Evolutionary conservation across 1,140 invertebrate genomes (phyloP), one percentile per base, ranked within the genome.

Genomic region (Panulirus ornatus): DNA sequence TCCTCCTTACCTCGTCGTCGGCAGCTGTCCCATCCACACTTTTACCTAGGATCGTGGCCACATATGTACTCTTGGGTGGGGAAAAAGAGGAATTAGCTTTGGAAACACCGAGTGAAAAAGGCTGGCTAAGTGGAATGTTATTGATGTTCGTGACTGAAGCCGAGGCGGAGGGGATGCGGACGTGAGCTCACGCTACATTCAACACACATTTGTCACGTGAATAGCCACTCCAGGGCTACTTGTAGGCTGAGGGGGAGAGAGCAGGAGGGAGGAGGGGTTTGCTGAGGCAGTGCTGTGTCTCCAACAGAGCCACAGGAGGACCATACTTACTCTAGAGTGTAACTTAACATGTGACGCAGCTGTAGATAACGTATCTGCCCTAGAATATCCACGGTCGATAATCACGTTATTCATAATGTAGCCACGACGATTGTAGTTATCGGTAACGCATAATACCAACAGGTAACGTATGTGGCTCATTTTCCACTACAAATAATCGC

Each of bases 181-280:
- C 54, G 1, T 22, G 5, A 14, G 14, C 54, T 78, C 75, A 78
- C 75, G 19, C 44, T 78, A 42, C 75, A 78, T 27, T 78, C 22
- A 40, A 22, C 11, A 1, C 38, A 78, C 75, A 78, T 40, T 75
- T 42, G 38, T 78, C 75, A 34, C 75, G 38, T 78, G 75, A 78
- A 78, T n/a, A 44, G 71, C 16, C 16, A 34, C 66, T 71, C 34
- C 16, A 40, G 34, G 34, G 36, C 11, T 75, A 75, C 71, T 38
- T 38, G 34, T 75, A 14, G 44, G 5, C 44, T 47, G 63, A 34
- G 22, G 73, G 40, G 70, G 70, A 71, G 70, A 1, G 27, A n/a
- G 70, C 36, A 38, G 34, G 34, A 38, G 70, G 70, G 30, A 73
- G 42, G 70, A 36, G 70, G 70, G 3, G 70, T 70, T 70, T n/a